Percentiles rank a stretch among this genome's conserved stretches.
Conservation (phyloP, 2,888 invertebrate species). For the Agrochola lychnidis region DNA sequence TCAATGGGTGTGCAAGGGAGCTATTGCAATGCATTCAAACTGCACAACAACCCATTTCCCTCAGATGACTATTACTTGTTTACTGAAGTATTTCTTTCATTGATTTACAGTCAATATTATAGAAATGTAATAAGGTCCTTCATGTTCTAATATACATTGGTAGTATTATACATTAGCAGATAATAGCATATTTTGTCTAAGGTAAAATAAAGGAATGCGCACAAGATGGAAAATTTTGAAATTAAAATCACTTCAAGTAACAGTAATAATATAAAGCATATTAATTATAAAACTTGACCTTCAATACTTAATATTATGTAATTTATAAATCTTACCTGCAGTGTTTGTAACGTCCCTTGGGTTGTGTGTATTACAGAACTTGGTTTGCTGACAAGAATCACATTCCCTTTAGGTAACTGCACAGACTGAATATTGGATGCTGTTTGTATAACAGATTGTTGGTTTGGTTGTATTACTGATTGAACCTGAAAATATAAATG, state of each 20-base stretch:
- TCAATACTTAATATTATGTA: not conserved
- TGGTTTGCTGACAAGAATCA: slow-evolving; percentile 97
- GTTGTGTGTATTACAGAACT: slow-evolving; percentile 98
- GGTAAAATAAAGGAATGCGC: not conserved
- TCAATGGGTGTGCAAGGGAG: not conserved
- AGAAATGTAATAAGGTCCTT: slow-evolving; percentile 10
- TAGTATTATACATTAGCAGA: slow-evolving; percentile 8
- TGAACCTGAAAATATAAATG: slow-evolving; percentile 93
- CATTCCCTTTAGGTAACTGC: slow-evolving; percentile 96
- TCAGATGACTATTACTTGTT: not conserved
- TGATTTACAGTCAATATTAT: slow-evolving; percentile 4
- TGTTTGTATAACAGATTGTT: slow-evolving; percentile 98
- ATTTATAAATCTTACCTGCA: slow-evolving; percentile 92
- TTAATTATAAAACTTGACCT: not conserved
- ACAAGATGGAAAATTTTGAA: too few species aligned
- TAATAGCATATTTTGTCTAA: not conserved
- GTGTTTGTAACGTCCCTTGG: slow-evolving; percentile 95
- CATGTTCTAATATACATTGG: slow-evolving; percentile 6
- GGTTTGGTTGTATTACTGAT: slow-evolving; percentile 98
- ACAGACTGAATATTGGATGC: slow-evolving; percentile 96
- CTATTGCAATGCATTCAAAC: slow-evolving; percentile 17
- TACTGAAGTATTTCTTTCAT: slow-evolving; percentile 27
- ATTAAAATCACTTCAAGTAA: slow-evolving; percentile 5
- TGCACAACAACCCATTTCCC: not conserved
- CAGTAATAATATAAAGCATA: not conserved